phyloP scores from a whole-genome alignment of 2,113 vertebrate genomes.

The Brevimyrus niger region DNA sequence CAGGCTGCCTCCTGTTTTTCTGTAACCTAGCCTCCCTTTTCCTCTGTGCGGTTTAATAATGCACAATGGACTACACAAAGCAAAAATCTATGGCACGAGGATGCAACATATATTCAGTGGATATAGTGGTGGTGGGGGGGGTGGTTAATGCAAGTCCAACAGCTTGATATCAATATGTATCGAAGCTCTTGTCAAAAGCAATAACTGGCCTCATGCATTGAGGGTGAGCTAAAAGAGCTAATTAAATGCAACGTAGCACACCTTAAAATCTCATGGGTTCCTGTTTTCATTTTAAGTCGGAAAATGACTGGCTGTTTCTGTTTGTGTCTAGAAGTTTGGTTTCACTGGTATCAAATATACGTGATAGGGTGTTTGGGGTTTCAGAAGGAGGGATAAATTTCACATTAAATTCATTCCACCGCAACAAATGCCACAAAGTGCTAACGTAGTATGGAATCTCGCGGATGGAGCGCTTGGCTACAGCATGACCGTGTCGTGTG shows the following conservation, averaged over 20 bases:
- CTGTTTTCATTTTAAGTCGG: neutral
- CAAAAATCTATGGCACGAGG: neutral
- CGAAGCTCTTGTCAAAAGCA: neutral
- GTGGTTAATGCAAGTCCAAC: neutral
- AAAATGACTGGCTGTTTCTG: neutral
- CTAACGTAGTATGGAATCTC: constrained; percentile 7
- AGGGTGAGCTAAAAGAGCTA: neutral
- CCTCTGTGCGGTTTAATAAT: neutral
- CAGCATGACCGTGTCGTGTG: neutral
- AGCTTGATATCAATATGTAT: neutral
- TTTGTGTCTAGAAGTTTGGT: neutral
- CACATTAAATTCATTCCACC: neutral
- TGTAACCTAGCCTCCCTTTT: neutral
- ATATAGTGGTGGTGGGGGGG: neutral
- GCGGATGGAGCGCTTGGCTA: neutral
- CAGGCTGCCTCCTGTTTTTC: neutral
- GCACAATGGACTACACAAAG: neutral
- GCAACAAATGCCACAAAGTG: constrained; percentile 27
- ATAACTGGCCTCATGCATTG: neutral
- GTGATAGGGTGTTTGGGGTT: neutral
- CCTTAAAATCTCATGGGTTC: neutral
- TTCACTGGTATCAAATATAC: neutral
- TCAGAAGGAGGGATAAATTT: neutral
- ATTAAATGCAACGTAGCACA: neutral
- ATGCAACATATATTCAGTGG: neutral